These are phyloP conservation scores for Thecocarcelia acutangulata DNA, from an alignment of 2,888 invertebrate genomes.

Conservation along the genomic window DNA sequence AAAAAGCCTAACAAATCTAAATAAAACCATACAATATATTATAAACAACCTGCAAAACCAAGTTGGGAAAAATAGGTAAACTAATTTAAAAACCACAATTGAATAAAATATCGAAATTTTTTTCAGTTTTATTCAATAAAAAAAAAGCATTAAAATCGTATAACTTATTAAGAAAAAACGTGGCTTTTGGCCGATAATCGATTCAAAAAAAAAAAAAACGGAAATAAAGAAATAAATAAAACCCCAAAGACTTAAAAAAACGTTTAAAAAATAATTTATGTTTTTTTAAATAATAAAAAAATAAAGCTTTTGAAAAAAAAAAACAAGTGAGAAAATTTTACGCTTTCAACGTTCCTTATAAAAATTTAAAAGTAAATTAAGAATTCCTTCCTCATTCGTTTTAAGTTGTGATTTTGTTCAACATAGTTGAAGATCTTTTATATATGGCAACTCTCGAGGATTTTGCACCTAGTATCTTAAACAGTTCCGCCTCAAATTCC, in stretches of 20 bases:
- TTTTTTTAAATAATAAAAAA: constrained; percentile 20
- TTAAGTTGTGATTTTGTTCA: constrained; percentile 35
- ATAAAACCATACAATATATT: not conserved
- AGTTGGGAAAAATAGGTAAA: constrained; percentile 9
- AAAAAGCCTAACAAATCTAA: too few relatives aligned
- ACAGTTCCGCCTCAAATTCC: constrained; percentile 58
- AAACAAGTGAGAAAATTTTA: constrained; percentile 20
- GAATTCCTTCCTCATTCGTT: constrained; percentile 37
- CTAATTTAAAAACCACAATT: constrained; percentile 37
- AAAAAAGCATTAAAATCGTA: constrained; percentile 38
- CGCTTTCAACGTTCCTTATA: constrained; percentile 59
- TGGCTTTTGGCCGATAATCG: constrained; percentile 51
- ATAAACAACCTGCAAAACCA: constrained; percentile 40
- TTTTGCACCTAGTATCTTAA: constrained; percentile 59
- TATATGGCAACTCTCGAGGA: constrained; percentile 68
- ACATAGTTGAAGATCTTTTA: constrained; percentile 58
- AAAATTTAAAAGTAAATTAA: constrained; percentile 5
- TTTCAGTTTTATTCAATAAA: constrained; percentile 40
- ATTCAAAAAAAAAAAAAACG: constrained; percentile 24
- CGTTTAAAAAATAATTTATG: constrained; percentile 16
- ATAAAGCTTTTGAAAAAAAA: not conserved
- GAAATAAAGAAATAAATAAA: too few relatives aligned
- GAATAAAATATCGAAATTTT: constrained; percentile 60
- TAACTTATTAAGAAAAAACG: constrained; percentile 15
- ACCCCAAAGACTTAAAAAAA: constrained; percentile 40